phyloP scores from a whole-genome alignment of 2,113 vertebrate species.

The Nothobranchius furzeri region DNA sequence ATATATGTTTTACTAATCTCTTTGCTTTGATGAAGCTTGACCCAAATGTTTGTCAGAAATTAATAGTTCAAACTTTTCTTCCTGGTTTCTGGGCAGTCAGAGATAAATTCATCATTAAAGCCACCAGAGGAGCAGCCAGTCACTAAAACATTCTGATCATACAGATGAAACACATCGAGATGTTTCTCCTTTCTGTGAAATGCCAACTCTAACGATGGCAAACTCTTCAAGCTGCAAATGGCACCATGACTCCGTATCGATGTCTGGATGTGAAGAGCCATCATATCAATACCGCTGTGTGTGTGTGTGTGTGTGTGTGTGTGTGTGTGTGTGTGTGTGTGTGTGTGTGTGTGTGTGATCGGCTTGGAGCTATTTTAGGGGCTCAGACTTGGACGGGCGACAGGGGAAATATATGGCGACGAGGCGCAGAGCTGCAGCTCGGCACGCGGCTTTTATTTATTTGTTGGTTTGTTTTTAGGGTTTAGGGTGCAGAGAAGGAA shows the following conservation, averaged over 20 bases:
- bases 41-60: background rate
- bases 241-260: slow-evolving; percentile 13
- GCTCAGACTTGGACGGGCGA: slow-evolving; percentile 50
- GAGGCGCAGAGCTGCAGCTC: slow-evolving; percentile 26
- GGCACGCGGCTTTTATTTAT: background rate
- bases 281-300: slow-evolving; percentile 50
- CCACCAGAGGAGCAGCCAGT: no score
- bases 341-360: slow-evolving; percentile 43
- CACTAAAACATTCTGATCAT: no score
- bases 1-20: no score
- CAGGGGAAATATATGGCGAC: no score
- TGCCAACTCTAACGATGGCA: background rate
- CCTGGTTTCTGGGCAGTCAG: no score
- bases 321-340: slow-evolving; percentile 50
- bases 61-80: no score
- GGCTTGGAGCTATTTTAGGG: slow-evolving; percentile 65
- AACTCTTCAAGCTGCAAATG: background rate
- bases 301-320: slow-evolving; percentile 42
- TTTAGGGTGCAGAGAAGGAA: slow-evolving; percentile 25
- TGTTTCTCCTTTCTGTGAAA: slow-evolving; percentile 4
- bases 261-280: slow-evolving; percentile 40
- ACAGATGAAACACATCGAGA: background rate
- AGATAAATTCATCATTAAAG: no score
- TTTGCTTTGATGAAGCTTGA: no score
- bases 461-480: no score